Percentiles rank a stretch among this genome's conserved stretches.
Evolutionary conservation across 2,113 vertebrate species (phyloP).

Genomic region (Notechis scutatus): DNA sequence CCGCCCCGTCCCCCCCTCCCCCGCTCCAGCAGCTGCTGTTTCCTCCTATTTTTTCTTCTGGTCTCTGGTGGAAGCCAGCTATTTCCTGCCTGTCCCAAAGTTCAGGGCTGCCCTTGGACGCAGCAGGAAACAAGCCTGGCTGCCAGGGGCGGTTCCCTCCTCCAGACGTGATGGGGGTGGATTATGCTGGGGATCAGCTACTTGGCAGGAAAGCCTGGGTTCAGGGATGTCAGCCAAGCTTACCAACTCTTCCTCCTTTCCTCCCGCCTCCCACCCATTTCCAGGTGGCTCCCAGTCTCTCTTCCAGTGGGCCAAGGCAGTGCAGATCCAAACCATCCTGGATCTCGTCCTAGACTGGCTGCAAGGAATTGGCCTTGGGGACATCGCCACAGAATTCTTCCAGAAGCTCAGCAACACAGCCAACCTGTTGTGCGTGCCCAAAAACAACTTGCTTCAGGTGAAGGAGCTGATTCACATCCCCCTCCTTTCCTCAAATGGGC

Average conservation of each 20-base stretch:
- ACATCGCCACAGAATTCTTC: slow-evolving; percentile 89
- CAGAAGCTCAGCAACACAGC: slow-evolving; percentile 86
- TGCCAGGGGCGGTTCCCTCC: neutral
- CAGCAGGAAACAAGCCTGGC: slow-evolving; percentile 41
- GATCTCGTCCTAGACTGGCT: slow-evolving; percentile 91
- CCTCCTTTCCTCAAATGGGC: neutral
- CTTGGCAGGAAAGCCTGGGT: neutral
- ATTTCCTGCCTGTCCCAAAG: slow-evolving; percentile 42
- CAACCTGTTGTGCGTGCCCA: slow-evolving; percentile 88
- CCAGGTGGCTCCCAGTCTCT: slow-evolving; percentile 73
- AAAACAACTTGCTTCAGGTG: slow-evolving; percentile 88
- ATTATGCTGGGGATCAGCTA: neutral
- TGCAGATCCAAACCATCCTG: slow-evolving; percentile 89
- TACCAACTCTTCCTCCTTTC: neutral
- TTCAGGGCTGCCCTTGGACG: slow-evolving; percentile 10
- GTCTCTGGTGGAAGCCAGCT: slow-evolving; percentile 34
- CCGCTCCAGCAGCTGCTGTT: neutral
- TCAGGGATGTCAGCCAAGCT: neutral
- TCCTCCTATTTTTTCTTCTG: slow-evolving; percentile 49
- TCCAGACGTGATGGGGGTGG: neutral
- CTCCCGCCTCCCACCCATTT: neutral
- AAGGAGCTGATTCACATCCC: neutral
- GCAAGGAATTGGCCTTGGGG: slow-evolving; percentile 85
- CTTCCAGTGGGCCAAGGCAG: slow-evolving; percentile 89
- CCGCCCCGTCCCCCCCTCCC: neutral